Base-by-base conservation (phyloP, 2,113 vertebrate species). In the Mormoops blainvillei region DNA sequence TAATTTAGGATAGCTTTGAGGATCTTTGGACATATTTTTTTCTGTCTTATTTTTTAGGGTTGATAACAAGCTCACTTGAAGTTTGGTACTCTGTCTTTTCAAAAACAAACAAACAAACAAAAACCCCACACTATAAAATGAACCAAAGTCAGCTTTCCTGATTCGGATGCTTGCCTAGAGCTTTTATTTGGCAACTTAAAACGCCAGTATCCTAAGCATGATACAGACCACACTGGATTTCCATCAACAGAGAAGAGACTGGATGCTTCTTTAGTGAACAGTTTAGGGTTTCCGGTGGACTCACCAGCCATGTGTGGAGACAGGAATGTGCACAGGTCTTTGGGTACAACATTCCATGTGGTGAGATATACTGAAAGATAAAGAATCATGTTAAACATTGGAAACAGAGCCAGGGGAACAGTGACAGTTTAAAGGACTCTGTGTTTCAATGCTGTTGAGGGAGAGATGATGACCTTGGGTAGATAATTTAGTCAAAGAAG, bases 401-500 rank as follows among this genome's bases (percentile, higher is more conserved):
- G 38, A 54, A 87, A 43, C n/a, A 41, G 31, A 73, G 45, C 3
- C 33, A 85, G 31, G 22, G 28, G 13, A 76, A 24, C 3, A 19
- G 33, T 4, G 31, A 1, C 16, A 38, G 22, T 19, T 50, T 24
- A 24, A 68, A 93, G 65, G 31, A 20, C 16, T 38, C 41, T 38
- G 5, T 48, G 13, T 63, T 81, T 84, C 56, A 61, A 2, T 54
- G 22, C 3, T 24, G 54, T 31, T 8, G 41, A 19, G 4, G 28
- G 45, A 52, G n/a, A 31, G 2, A 22, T 3, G 7, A 52, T 74
- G 70, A n/a, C 63, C 54, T 84, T 90, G 85, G 14, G 22, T 58
- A 71, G 22, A 82, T 45, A 61, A 61, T 71, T 89, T 89, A 67
- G 48, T 94, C 73, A 94, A 93, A 87, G 36, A 45, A 38, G 61